Evolutionary conservation across 1,140 invertebrate genomes (phyloP).

Genomic region (Drepana arcuata): DNA sequence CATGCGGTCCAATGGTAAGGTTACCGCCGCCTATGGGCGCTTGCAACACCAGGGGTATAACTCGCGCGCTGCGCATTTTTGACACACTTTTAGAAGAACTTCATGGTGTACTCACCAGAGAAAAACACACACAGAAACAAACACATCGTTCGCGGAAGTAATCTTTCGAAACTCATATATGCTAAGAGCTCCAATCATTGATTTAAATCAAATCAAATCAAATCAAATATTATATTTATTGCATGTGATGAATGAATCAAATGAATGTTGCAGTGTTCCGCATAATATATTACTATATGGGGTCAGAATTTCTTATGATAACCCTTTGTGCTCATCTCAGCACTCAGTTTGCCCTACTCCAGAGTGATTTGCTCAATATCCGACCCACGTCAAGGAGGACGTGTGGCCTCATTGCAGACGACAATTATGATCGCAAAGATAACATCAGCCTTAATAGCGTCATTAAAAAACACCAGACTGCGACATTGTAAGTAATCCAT

Average conservation of each 20-base stretch:
- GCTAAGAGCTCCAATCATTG: slow-evolving; percentile 15
- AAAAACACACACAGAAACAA: neutral
- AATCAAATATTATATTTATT: too few relatives aligned
- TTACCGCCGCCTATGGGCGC: too few relatives aligned
- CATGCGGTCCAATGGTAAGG: too few relatives aligned
- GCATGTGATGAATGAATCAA: too few relatives aligned
- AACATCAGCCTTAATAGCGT: slow-evolving; percentile 1
- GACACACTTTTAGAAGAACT: too few relatives aligned
- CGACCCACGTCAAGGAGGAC: too few relatives aligned
- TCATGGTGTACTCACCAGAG: too few relatives aligned
- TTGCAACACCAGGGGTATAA: too few relatives aligned
- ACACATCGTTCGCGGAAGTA: neutral
- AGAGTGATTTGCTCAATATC: slow-evolving; percentile 20
- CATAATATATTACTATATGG: slow-evolving; percentile 19
- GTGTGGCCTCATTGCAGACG: neutral
- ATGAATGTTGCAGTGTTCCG: slow-evolving; percentile 24
- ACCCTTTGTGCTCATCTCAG: slow-evolving; percentile 21
- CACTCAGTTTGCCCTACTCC: slow-evolving; percentile 24
- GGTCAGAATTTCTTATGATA: slow-evolving; percentile 25
- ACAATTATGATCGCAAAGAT: neutral
- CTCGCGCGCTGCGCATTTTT: too few relatives aligned
- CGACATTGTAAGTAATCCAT: slow-evolving; percentile 5
- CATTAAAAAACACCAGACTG: slow-evolving; percentile 6
- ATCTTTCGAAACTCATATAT: neutral
- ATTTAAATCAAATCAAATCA: neutral